Conservation (phyloP, 2,888 invertebrate species). For the Nephrotoma flavescens region DNA sequence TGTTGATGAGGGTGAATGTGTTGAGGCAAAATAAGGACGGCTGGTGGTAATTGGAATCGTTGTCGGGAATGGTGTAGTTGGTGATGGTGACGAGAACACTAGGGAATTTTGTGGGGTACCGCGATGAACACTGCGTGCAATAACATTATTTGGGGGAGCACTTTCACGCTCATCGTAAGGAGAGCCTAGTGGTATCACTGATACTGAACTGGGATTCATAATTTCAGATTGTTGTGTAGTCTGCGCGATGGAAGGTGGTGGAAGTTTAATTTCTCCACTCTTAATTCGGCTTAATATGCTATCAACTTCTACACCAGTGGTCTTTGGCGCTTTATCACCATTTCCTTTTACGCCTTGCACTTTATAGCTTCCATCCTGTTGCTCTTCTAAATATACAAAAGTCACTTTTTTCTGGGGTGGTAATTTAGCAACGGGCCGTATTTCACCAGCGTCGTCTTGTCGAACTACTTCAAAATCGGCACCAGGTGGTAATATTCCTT, state of each 20-base stretch:
- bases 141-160: background rate
- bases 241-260: conserved; percentile 32
- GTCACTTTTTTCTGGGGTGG: conserved; percentile 64
- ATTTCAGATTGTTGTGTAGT: conserved; percentile 31
- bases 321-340: conserved; percentile 47
- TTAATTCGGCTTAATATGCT: conserved; percentile 66
- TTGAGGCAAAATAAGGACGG: background rate
- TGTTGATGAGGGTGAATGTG: conserved; percentile 22
- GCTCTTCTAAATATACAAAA: conserved; percentile 74
- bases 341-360: conserved; percentile 74
- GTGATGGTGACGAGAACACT: conserved; percentile 22
- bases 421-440: conserved; percentile 45
- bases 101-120: conserved; percentile 12
- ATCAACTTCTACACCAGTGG: conserved; percentile 59
- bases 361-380: conserved; percentile 70
- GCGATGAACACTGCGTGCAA: conserved; percentile 18
- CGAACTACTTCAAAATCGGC: conserved; percentile 69
- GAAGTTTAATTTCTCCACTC: conserved; percentile 66
- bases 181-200: background rate
- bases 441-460: conserved; percentile 55
- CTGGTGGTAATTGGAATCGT: conserved; percentile 22
- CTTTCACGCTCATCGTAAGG: background rate
- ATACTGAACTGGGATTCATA: background rate
- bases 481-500: conserved; percentile 58
- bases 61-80: conserved; percentile 8